Evolutionary conservation across 2,888 invertebrate genomes (phyloP), one percentile per base, ranked within the genome.

Genomic region (Zeuzera pyrina): DNA sequence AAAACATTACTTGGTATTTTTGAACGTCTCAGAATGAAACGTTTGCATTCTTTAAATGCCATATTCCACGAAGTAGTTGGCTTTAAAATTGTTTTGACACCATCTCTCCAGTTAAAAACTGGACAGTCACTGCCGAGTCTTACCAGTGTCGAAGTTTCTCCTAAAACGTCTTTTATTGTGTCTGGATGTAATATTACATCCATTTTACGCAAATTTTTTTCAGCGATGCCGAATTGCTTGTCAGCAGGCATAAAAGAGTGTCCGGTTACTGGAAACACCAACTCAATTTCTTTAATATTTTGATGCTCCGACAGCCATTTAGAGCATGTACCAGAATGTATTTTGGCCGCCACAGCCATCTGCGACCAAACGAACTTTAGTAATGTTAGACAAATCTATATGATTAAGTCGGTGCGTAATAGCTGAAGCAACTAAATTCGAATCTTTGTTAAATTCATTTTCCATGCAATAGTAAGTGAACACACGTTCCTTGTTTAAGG

Each of bases 301-400:
- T 12, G 5, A 10, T 8, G 4, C 10, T 34, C 30, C 28, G 36
- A 33, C 5, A 36, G n/a, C 39, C 50, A 32, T 39, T 45, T 43
- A 25, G 40, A 38, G 21, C 44, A 44, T 26, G 41, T 38, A 7
- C 34, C n/a, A 39, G 31, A 49, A 49, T 45, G 49, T 51, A 32
- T 47, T 49, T 38, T 51, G 51, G 10, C 41, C 43, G 3, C 34
- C 46, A 16, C 49, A 49, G 3, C 48, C 46, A 28, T 52, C 52
- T 11, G 45, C 45, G 8, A 47, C 29, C 19, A 51, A 31, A 2
- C 48, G 30, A 11, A 45, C 32, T 5, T n/a, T 34, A 13, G 30
- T 24, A n/a, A 41, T 44, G 12, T 27, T 34, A 13, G 38, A 30
- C 26, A 34, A 28, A 19, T 48, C 36, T 8, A 33, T 38, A 7